A percentile compares a stretch with the other conserved stretches of the same genome.
Conservation (phyloP, 1,140 invertebrate species). For the Drosophila melanica region DNA sequence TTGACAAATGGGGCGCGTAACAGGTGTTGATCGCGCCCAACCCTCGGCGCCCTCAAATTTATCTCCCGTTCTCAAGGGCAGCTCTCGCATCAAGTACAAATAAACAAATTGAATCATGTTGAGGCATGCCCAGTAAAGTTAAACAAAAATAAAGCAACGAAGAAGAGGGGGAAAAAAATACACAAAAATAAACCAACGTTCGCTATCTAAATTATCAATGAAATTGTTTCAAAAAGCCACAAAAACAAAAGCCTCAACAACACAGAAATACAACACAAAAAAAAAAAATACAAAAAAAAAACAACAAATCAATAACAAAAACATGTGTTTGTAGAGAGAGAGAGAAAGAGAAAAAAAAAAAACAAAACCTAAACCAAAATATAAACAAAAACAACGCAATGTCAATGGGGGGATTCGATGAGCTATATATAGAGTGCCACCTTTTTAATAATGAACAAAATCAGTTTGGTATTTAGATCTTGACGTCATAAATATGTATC, state of each 20-base stretch:
- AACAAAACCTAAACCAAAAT: constrained; percentile 33
- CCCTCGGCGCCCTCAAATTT: background rate
- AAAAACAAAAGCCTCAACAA: constrained; percentile 57
- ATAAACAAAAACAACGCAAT: constrained; percentile 56
- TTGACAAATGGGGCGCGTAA: background rate
- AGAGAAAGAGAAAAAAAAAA: constrained; percentile 19
- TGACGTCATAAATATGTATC: constrained; percentile 36
- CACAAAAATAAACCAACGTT: constrained; percentile 34
- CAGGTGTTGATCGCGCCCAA: background rate
- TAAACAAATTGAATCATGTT: constrained; percentile 66
- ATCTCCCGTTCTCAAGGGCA: constrained; percentile 31
- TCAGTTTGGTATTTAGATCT: constrained; percentile 19
- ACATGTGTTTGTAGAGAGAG: constrained; percentile 46
- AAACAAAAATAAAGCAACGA: constrained; percentile 31
- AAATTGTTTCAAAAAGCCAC: constrained; percentile 65
- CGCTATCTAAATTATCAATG: constrained; percentile 74
- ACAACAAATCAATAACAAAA: constrained; percentile 33
- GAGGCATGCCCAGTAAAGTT: constrained; percentile 40
- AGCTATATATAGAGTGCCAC: constrained; percentile 41
- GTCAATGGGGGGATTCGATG: constrained; percentile 11
- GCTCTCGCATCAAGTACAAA: constrained; percentile 45
- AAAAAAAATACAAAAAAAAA: constrained; percentile 16
- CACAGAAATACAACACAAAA: constrained; percentile 34
- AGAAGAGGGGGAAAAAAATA: constrained; percentile 47
- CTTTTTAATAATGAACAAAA: constrained; percentile 16